Evolutionary conservation across 2,888 invertebrate genomes (phyloP).

Genomic region (Mythimna albipuncta): DNA sequence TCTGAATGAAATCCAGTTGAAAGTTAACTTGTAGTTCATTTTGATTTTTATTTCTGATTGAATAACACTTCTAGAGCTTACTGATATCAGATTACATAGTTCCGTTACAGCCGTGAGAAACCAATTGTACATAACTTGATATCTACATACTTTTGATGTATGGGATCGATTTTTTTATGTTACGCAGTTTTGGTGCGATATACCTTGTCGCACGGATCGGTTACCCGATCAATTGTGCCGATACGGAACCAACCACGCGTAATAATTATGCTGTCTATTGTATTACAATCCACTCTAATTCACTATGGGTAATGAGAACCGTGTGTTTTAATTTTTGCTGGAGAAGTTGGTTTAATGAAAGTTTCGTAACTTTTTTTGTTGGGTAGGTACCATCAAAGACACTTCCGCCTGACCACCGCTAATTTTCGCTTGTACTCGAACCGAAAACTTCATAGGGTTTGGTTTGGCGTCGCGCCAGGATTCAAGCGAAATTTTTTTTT

Average conservation of each 20-base stretch:
- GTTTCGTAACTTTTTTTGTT: neutral
- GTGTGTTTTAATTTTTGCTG: neutral
- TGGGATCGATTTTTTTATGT: conserved; percentile 13
- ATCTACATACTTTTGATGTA: conserved; percentile 18
- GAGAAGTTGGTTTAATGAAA: neutral
- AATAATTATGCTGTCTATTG: neutral
- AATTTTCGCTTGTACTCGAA: no score
- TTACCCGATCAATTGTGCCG: conserved; percentile 29
- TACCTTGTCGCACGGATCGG: conserved; percentile 22
- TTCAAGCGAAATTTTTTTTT: no score
- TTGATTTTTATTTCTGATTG: neutral
- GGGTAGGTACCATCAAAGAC: no score
- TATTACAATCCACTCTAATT: conserved; percentile 16
- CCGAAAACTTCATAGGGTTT: no score
- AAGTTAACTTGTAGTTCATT: no score
- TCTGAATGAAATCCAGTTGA: no score
- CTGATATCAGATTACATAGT: conserved; percentile 31
- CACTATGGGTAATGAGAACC: neutral
- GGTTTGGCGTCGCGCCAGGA: no score
- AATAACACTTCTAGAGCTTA: neutral
- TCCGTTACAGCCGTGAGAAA: conserved; percentile 42
- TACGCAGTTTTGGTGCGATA: conserved; percentile 24
- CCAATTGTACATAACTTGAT: conserved; percentile 35
- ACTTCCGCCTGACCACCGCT: no score
- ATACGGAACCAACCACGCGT: conserved; percentile 25